Evolutionary conservation across 2,113 vertebrate species (phyloP).

Genomic region (Passer montanus): DNA sequence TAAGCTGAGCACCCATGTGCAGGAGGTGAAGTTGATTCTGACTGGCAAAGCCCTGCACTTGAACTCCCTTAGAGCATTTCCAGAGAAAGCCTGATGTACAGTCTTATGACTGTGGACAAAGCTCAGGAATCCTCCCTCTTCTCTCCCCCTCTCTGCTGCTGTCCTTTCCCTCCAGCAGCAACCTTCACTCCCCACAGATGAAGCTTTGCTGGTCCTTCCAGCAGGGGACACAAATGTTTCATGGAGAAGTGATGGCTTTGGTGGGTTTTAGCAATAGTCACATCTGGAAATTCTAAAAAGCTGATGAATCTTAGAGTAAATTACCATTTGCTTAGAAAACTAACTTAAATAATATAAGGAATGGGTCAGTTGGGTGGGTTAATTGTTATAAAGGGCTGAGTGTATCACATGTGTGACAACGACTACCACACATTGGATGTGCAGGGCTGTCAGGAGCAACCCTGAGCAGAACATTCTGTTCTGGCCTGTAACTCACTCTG

Average conservation of each 20-base stretch:
- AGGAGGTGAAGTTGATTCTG: neutral
- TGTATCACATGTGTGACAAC: neutral
- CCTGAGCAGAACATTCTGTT: neutral
- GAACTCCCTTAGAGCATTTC: neutral
- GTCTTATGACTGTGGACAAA: neutral
- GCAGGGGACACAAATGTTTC: neutral
- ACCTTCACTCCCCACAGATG: neutral
- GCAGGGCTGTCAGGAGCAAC: neutral
- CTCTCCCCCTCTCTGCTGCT: neutral
- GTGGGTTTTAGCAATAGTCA: neutral
- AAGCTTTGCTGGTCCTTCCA: neutral
- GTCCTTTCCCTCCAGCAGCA: neutral
- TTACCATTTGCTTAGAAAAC: neutral
- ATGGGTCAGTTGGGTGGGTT: neutral
- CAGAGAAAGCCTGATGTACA: neutral
- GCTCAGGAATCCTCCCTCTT: neutral
- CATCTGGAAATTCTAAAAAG: neutral
- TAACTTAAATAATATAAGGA: neutral
- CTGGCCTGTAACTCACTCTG: neutral
- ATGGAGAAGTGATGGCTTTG: neutral
- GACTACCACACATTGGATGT: rapidly evolving
- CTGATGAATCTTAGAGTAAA: neutral
- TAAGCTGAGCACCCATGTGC: neutral
- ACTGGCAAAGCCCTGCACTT: neutral
- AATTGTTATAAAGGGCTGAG: neutral